phyloP scores from a whole-genome alignment of 1,140 invertebrate genomes.

The Cherax destructor region DNA sequence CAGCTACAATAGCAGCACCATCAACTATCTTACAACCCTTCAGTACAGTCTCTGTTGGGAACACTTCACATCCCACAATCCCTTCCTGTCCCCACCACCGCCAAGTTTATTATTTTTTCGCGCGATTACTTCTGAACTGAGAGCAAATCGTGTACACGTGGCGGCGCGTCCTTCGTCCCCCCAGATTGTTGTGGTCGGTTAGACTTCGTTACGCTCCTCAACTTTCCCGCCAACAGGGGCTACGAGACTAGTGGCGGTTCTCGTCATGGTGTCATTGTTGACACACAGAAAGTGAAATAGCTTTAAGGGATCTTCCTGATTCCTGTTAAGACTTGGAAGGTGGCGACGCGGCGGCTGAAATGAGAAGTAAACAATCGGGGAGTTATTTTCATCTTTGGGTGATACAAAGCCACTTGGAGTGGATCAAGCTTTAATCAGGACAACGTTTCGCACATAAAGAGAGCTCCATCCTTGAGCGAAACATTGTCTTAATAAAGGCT shows the following conservation, averaged over 20 bases:
- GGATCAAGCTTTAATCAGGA: too few relatives aligned
- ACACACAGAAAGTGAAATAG: too few relatives aligned
- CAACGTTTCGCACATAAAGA: too few relatives aligned
- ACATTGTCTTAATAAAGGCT: too few relatives aligned
- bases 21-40: background rate
- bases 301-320: too few relatives aligned
- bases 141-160: slow-evolving; percentile 63
- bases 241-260: background rate
- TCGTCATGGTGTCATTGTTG: background rate
- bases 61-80: slow-evolving; percentile 9
- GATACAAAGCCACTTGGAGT: too few relatives aligned
- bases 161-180: slow-evolving; percentile 7
- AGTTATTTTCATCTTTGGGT: too few relatives aligned
- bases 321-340: too few relatives aligned
- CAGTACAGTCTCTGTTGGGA: background rate
- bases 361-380: too few relatives aligned
- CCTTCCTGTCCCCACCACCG: slow-evolving; percentile 22
- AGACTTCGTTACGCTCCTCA: slow-evolving; percentile 54
- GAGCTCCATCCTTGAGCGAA: too few relatives aligned
- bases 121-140: slow-evolving; percentile 54
- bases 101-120: slow-evolving; percentile 63
- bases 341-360: too few relatives aligned
- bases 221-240: slow-evolving; percentile 16
- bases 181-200: slow-evolving; percentile 58
- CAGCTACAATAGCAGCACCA: too few relatives aligned